Percentiles rank a stretch among this genome's conserved stretches.
Evolutionary conservation across 64 coral and sea anemone species (phyloP).

Genomic region (Exaiptasia diaphana): DNA sequence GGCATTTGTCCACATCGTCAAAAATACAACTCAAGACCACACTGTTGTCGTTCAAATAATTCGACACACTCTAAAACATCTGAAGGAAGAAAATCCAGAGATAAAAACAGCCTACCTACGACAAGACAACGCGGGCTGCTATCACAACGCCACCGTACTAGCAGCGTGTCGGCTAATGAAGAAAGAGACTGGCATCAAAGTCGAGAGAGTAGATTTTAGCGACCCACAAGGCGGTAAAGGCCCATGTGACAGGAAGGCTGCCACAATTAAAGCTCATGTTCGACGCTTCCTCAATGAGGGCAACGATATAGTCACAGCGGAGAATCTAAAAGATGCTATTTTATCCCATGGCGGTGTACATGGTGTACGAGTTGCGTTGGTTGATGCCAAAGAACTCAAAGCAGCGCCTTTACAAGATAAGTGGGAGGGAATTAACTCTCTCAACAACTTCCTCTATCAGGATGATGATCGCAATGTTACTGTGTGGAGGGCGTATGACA

Average conservation of each 20-base stretch:
- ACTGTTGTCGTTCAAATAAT: background rate
- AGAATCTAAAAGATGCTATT: background rate
- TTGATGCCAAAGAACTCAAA: background rate
- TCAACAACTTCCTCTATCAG: background rate
- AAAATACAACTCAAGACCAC: background rate
- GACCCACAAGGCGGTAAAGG: constrained; percentile 12
- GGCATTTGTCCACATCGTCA: background rate
- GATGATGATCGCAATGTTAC: background rate
- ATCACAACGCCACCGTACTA: background rate
- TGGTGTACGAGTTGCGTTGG: background rate
- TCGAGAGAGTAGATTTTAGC: background rate
- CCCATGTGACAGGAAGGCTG: background rate
- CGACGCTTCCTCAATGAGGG: constrained; percentile 5
- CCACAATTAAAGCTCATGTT: constrained; percentile 4
- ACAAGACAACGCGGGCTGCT: constrained; percentile 5
- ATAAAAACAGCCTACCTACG: background rate
- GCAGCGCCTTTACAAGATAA: background rate
- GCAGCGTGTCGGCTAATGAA: background rate
- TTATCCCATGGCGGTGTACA: background rate
- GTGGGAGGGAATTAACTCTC: background rate
- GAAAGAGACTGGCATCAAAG: background rate
- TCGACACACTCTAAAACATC: background rate
- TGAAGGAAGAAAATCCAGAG: background rate
- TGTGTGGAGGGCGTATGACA: background rate
- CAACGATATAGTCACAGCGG: background rate